These are phyloP conservation scores for Pangasius mekongensis DNA, from an alignment of 2,797 vertebrate genomes.

Conservation along the genomic window DNA sequence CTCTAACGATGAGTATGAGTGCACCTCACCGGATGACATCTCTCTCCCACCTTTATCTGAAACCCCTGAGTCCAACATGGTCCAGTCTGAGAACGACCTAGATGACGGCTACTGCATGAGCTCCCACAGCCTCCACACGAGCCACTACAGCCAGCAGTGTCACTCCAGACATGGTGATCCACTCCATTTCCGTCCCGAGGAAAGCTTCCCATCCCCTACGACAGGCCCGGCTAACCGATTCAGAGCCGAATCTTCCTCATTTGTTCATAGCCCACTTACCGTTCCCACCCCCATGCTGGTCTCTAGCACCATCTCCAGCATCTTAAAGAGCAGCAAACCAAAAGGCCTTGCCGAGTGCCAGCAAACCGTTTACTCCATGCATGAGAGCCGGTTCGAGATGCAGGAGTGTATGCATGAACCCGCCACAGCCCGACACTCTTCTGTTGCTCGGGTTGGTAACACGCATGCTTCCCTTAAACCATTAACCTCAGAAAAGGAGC, in stretches of 20 bases:
- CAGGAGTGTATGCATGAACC: constrained; percentile 83
- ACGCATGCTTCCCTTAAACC: constrained; percentile 79
- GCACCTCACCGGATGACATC: constrained; percentile 88
- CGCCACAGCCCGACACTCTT: constrained; percentile 70
- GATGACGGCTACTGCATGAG: constrained; percentile 78
- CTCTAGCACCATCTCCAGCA: constrained; percentile 67
- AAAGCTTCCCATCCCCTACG: constrained; percentile 67
- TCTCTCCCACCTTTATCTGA: constrained; percentile 89
- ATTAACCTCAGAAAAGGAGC: constrained; percentile 77
- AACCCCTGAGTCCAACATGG: constrained; percentile 84
- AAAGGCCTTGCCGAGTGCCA: constrained; percentile 67
- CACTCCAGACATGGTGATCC: constrained; percentile 63
- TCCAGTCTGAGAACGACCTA: constrained; percentile 81
- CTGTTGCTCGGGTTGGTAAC: constrained; percentile 67
- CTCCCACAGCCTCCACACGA: constrained; percentile 71
- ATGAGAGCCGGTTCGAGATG: constrained; percentile 67
- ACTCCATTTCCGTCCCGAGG: constrained; percentile 61
- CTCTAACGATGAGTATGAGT: constrained; percentile 87
- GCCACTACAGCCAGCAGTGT: constrained; percentile 70
- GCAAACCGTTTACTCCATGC: constrained; percentile 70
- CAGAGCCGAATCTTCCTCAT: constrained; percentile 72
- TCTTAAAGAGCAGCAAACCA: constrained; percentile 62
- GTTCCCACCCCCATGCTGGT: constrained; percentile 66
- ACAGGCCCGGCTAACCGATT: constrained; percentile 62
- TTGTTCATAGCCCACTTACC: constrained; percentile 68